Evolutionary conservation across 2,888 invertebrate species (phyloP).

Genomic region (Plebejus anna): DNA sequence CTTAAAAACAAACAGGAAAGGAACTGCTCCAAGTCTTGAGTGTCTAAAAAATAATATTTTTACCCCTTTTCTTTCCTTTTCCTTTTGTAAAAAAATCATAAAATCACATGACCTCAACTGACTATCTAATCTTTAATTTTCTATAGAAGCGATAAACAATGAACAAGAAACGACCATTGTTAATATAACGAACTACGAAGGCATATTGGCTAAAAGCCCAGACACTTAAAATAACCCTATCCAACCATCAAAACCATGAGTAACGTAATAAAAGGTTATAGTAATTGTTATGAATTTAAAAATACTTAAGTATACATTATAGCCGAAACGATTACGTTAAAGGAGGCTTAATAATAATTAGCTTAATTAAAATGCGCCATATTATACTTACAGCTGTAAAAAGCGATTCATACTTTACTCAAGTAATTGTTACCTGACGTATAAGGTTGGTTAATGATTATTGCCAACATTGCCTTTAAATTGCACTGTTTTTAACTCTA

Average conservation of each 20-base stretch:
- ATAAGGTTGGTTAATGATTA: conserved; percentile 25
- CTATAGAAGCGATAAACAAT: no score
- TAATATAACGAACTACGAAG: no score
- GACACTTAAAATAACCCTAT: not conserved
- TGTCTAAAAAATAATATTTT: no score
- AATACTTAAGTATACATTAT: conserved; percentile 4
- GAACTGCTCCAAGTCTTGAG: no score
- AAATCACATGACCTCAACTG: no score
- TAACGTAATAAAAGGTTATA: not conserved
- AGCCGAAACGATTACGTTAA: conserved; percentile 6
- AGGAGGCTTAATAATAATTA: conserved; percentile 19
- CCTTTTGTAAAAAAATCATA: no score
- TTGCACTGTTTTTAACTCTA: conserved; percentile 10
- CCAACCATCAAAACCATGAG: not conserved
- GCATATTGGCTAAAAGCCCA: no score
- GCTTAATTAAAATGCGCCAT: conserved; percentile 23
- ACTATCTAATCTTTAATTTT: no score
- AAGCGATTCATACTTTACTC: conserved; percentile 15
- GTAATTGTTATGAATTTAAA: not conserved
- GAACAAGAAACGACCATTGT: no score
- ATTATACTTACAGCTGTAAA: conserved; percentile 3
- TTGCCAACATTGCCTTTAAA: conserved; percentile 6
- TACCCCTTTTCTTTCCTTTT: no score
- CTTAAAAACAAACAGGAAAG: no score
- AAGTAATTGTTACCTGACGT: conserved; percentile 22